Evolutionary conservation across 2,113 vertebrate genomes (phyloP), one percentile per base, ranked within the genome.

Genomic region (Oryzias curvinotus): DNA sequence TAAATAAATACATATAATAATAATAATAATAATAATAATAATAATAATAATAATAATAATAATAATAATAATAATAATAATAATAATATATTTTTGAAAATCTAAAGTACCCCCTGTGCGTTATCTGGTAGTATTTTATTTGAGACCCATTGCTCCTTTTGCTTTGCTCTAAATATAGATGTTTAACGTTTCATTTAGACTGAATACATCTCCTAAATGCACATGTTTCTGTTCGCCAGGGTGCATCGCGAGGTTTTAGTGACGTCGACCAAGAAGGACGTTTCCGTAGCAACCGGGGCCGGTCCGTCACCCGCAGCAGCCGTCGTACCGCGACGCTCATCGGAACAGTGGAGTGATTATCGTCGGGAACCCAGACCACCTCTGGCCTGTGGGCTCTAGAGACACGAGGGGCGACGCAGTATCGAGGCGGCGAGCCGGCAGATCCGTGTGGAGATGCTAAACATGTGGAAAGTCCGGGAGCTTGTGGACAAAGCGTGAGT

Each of bases 401-500:
- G 82, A 75, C 66, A 71, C 68, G 55, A 81, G 84, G 82, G 84
- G 65, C 80, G 71, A 81, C 71, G 81, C 75, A 77, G 67, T 66
- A 58, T 72, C 66, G 69, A 89, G 85, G 87, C 78, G 81, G 86
- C 75, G 62, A 79, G 83, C 68, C 81, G 80, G 85, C 84, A 55
- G 80, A 70, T 66, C 68, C 85, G 89, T 84, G 79, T 79, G 80
- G 73, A 84, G 73, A 97, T 96, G 96, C 84, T 96, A 74, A 98
- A 96, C 79, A 97, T 98, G 96, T 98, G 96, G 96, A 98, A 97
- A 90, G 95, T 98, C 85, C 88, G 96, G 80, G 96, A 98, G 91
- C 88, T 98, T 84, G 95, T 98, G 93, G 96, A 98, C 90, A 98
- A 98, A 94, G 96, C 96, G 96, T 98, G 91, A 98, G 96, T 98